These are phyloP conservation scores for Sarcophaga caerulescens DNA, from an alignment of 2,888 invertebrate species.

Conservation along the genomic window DNA sequence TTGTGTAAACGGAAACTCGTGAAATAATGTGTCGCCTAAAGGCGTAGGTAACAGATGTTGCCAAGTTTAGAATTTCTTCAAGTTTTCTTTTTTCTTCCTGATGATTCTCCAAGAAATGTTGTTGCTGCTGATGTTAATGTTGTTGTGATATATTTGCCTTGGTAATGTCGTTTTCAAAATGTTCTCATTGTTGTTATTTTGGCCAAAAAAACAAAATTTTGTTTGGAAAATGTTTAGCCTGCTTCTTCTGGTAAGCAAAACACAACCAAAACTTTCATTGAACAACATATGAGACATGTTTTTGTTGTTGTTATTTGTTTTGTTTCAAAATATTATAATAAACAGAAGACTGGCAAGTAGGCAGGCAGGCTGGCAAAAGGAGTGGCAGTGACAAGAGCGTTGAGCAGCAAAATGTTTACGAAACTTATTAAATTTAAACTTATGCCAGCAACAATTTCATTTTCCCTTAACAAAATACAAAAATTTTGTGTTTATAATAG, in stretches of 20 bases:
- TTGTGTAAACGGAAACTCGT: conserved; percentile 60
- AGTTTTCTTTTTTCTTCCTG: conserved; percentile 41
- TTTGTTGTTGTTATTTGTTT: conserved; percentile 19
- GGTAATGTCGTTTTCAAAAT: background rate
- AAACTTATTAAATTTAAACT: conserved; percentile 49
- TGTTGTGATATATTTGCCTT: conserved; percentile 29
- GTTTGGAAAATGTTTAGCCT: conserved; percentile 39
- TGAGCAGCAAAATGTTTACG: background rate
- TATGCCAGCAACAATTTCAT: conserved; percentile 16
- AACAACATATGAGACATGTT: conserved; percentile 62
- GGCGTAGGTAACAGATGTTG: conserved; percentile 69
- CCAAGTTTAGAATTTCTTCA: conserved; percentile 66
- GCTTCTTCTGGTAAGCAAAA: background rate
- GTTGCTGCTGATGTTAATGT: conserved; percentile 44
- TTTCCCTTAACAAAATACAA: background rate
- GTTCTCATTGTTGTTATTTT: conserved; percentile 34
- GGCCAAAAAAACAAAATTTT: conserved; percentile 33
- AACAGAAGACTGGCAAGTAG: background rate
- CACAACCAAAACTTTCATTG: conserved; percentile 44
- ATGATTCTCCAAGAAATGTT: background rate
- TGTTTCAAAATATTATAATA: background rate
- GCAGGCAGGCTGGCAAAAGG: background rate
- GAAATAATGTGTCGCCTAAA: conserved; percentile 69
- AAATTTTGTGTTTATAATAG: background rate
- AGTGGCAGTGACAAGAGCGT: background rate